phyloP scores from a whole-genome alignment of 2,797 vertebrate genomes.

The Oryzias dopingdopingensis region DNA sequence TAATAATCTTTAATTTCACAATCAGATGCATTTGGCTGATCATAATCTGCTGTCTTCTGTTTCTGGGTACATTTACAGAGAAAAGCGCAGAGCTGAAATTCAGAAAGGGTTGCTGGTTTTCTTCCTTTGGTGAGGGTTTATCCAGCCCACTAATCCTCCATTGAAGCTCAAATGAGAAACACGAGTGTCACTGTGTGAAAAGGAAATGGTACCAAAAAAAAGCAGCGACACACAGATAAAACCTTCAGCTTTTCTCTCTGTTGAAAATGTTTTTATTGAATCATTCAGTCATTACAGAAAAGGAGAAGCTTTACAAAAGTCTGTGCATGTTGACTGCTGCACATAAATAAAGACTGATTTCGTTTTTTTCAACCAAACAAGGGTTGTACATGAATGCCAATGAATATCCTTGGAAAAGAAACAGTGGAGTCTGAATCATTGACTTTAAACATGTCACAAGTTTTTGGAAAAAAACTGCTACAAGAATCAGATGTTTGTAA shows the following conservation, averaged over 20 bases:
- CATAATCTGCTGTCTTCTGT: neutral
- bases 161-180: slow-evolving; percentile 11
- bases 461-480: too few relatives aligned
- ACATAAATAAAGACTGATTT: slow-evolving; percentile 32
- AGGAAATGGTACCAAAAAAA: slow-evolving; percentile 1
- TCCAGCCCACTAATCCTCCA: slow-evolving; percentile 4
- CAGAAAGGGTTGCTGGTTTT: neutral
- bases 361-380: slow-evolving; percentile 36
- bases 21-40: neutral
- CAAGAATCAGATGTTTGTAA: too few relatives aligned
- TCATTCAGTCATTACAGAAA: slow-evolving; percentile 66
- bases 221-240: slow-evolving; percentile 16
- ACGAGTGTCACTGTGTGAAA: neutral
- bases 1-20: neutral
- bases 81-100: slow-evolving; percentile 2
- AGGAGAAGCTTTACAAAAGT: slow-evolving; percentile 65
- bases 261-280: slow-evolving; percentile 63
- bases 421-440: too few relatives aligned
- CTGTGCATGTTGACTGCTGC: slow-evolving; percentile 35
- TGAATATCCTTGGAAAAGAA: too few relatives aligned
- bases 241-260: slow-evolving; percentile 17
- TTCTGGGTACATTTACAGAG: neutral
- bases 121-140: neutral
- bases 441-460: too few relatives aligned
- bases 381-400: neutral